phyloP scores from a whole-genome alignment of 2,113 vertebrate genomes.

The Cinclus mexicanus region DNA sequence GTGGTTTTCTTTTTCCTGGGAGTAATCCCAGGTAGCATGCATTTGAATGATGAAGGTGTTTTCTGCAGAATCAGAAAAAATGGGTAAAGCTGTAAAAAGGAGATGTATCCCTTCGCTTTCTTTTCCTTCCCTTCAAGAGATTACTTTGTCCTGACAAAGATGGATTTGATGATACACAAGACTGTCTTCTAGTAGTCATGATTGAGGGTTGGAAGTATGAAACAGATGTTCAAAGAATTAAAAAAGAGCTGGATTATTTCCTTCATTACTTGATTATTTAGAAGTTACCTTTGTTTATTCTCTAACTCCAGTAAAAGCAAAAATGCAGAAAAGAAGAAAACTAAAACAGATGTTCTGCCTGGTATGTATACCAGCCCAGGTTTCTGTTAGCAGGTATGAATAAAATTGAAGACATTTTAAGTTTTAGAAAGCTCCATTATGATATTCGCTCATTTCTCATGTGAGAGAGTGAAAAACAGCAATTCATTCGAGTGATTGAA shows the following conservation, averaged over 20 bases:
- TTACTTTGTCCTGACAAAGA: neutral
- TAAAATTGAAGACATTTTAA: neutral
- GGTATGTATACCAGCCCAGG: neutral
- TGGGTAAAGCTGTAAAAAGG: neutral
- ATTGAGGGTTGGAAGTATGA: neutral
- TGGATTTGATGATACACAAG: neutral
- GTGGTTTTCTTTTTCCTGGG: neutral
- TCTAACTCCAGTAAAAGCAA: neutral
- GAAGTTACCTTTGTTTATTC: neutral
- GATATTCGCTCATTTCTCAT: neutral
- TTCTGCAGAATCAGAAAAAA: neutral
- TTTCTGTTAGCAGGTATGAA: neutral
- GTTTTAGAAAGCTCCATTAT: neutral
- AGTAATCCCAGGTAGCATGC: neutral
- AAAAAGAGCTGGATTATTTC: neutral
- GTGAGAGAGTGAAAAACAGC: neutral
- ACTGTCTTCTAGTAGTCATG: neutral
- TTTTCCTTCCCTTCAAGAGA: neutral
- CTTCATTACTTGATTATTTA: neutral
- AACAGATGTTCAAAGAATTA: neutral
- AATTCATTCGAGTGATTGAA: neutral
- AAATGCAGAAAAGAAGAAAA: neutral
- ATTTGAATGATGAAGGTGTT: neutral
- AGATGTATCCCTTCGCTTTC: neutral
- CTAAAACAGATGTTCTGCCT: neutral